A percentile compares a stretch with the other conserved stretches of the same genome.
Conservation (phyloP, 2,888 invertebrate species). For the Ichneumon xanthorius region DNA sequence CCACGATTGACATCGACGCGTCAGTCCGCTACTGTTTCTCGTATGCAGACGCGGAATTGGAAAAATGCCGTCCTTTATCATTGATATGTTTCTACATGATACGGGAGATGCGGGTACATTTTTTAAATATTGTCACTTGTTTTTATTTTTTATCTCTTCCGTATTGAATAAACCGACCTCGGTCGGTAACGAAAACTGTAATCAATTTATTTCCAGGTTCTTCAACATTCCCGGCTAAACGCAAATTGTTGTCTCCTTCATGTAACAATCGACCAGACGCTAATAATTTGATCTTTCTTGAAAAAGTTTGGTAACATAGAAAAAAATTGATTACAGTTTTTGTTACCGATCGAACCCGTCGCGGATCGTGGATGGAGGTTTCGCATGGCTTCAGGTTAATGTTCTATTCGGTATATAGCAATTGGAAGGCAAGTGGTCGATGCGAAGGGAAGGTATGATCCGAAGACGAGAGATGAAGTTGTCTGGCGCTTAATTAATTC, state of each 20-base stretch:
- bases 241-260: too few species aligned
- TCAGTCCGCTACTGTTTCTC: background rate
- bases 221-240: too few species aligned
- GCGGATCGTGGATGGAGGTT: too few species aligned
- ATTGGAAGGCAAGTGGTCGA: background rate
- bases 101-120: background rate
- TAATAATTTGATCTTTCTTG: too few species aligned
- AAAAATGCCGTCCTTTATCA: background rate
- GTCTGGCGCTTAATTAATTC: conserved; percentile 78
- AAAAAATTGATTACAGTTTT: too few species aligned
- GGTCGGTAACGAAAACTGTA: too few species aligned
- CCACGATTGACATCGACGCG: conserved; percentile 12
- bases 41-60: background rate
- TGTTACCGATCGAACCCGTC: too few species aligned
- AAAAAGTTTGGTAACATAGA: too few species aligned
- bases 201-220: too few species aligned
- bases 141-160: too few species aligned
- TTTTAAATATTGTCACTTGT: background rate
- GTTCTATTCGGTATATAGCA: background rate
- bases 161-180: too few species aligned
- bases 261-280: too few species aligned
- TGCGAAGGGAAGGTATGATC: conserved; percentile 12
- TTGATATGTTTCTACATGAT: background rate
- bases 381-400: background rate
- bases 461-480: conserved; percentile 69